These are phyloP conservation scores for Pseudorectes ferrugineus DNA, from an alignment of 2,113 vertebrate species.

Conservation along the genomic window DNA sequence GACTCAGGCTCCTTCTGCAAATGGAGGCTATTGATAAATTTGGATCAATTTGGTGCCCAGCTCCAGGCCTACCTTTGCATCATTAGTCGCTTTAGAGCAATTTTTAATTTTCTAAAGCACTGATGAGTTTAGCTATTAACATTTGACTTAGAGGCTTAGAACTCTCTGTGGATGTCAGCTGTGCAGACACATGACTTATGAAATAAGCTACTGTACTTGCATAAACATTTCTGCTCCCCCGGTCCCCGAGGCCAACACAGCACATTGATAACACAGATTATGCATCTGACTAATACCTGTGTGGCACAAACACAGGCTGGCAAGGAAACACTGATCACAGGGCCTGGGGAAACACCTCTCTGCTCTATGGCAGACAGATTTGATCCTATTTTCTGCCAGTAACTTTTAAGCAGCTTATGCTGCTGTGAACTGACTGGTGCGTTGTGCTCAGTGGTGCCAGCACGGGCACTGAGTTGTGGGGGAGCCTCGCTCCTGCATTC, in stretches of 20 bases:
- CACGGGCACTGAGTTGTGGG: background rate
- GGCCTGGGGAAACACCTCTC: constrained; percentile 6
- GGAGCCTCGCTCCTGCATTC: background rate
- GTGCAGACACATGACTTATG: background rate
- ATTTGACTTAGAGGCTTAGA: constrained; percentile 7
- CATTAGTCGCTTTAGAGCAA: background rate
- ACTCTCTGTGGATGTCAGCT: background rate
- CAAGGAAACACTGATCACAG: background rate
- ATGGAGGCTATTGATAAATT: background rate
- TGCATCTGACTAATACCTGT: background rate
- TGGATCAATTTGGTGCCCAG: background rate
- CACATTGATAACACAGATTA: background rate
- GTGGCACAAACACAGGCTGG: background rate
- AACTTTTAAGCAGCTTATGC: constrained; percentile 4
- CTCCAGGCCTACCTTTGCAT: background rate
- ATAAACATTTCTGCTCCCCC: background rate
- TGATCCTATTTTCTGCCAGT: background rate
- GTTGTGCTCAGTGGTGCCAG: background rate
- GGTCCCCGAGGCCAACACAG: background rate
- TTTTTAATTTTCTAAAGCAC: background rate
- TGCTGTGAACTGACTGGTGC: background rate
- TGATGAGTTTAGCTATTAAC: background rate
- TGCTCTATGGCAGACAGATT: background rate
- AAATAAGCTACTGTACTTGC: constrained; percentile 33
- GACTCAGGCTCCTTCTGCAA: background rate